Conservation (phyloP, 2,797 vertebrate genomes). For the Numenius phaeopus region DNA sequence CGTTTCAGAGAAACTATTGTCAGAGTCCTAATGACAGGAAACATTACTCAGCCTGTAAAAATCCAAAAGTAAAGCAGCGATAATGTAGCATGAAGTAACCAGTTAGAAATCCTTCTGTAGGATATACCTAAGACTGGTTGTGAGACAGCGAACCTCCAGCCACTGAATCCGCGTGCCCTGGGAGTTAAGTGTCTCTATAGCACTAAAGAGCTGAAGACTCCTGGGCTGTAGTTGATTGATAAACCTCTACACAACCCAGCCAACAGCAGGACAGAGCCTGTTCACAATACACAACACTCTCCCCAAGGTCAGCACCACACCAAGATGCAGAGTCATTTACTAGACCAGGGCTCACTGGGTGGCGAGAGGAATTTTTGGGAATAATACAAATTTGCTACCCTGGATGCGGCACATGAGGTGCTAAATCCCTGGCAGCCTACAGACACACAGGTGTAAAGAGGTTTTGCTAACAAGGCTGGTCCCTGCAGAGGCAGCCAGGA, state of each 20-base stretch:
- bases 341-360: neutral
- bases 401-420: rapidly evolving
- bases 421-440: neutral
- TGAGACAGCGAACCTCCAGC: neutral
- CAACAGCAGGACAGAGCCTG: neutral
- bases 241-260: neutral
- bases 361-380: neutral
- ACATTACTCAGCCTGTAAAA: neutral
- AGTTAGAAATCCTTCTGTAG: neutral
- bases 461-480: neutral
- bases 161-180: neutral
- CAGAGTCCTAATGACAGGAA: neutral
- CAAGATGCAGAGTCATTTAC: rapidly evolving
- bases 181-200: neutral
- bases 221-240: neutral
- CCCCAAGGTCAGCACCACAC: neutral
- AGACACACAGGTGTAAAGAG: neutral
- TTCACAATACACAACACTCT: rapidly evolving
- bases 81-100: neutral
- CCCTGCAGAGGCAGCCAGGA: neutral
- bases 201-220: neutral
- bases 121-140: neutral
- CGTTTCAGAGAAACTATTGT: neutral
- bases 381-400: neutral
- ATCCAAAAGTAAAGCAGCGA: neutral